Conservation (phyloP, 2,888 invertebrate genomes). For the Escarpia spicata region DNA sequence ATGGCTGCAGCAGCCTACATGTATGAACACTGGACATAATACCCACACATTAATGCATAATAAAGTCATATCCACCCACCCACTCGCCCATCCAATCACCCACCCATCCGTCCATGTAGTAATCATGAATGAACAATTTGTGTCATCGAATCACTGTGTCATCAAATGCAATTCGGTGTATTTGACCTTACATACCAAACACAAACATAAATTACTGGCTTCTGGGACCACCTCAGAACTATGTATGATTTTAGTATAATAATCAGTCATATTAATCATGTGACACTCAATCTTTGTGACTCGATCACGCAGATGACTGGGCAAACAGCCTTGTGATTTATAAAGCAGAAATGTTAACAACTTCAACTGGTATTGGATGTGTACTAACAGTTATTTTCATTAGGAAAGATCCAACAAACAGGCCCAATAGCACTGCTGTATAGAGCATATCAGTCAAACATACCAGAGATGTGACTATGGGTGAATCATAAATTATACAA, state of each 20-base stretch:
- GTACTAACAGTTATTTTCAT: not conserved
- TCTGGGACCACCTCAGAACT: not conserved
- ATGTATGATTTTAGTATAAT: not conserved
- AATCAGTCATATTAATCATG: not conserved
- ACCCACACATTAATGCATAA: not conserved
- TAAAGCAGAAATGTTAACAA: conserved; percentile 5
- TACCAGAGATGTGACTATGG: not conserved
- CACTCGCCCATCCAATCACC: not conserved
- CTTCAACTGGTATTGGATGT: not conserved
- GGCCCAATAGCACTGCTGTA: not conserved
- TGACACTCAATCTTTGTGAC: not conserved
- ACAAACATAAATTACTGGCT: not conserved
- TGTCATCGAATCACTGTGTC: too few species aligned
- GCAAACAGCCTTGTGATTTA: not conserved
- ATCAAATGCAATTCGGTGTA: too few species aligned
- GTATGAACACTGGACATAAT: not conserved
- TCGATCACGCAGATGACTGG: not conserved
- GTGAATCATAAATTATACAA: not conserved
- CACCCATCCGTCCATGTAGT: too few species aligned
- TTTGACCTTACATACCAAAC: too few species aligned
- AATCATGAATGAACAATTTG: too few species aligned
- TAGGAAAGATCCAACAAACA: not conserved
- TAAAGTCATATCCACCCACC: not conserved
- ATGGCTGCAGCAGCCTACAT: not conserved
- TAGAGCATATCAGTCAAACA: not conserved